phyloP scores from a whole-genome alignment of 2,888 invertebrate genomes.

The Microctonus brassicae region DNA sequence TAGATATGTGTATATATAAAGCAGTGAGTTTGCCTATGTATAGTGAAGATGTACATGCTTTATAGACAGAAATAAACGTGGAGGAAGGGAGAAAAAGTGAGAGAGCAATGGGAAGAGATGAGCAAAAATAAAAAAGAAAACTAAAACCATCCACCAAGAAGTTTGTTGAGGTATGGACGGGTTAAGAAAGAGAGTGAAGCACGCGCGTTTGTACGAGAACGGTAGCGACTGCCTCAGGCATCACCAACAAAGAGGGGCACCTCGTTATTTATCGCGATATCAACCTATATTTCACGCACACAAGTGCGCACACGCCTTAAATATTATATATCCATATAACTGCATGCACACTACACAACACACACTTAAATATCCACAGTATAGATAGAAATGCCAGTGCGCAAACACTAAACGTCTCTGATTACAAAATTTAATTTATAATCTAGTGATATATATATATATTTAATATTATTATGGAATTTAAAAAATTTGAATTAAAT shows the following conservation, averaged over 20 bases:
- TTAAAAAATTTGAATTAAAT: too few relatives aligned
- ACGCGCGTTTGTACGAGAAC: slow-evolving; percentile 45
- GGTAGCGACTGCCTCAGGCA: slow-evolving; percentile 65
- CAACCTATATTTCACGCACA: slow-evolving; percentile 67
- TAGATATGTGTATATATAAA: slow-evolving; percentile 8
- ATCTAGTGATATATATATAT: too few relatives aligned
- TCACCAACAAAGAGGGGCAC: slow-evolving; percentile 62
- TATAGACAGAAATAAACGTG: slow-evolving; percentile 27
- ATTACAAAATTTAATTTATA: too few relatives aligned
- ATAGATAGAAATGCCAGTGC: neutral
- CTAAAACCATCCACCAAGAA: slow-evolving; percentile 2
- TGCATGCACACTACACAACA: too few relatives aligned
- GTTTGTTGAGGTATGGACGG: slow-evolving; percentile 19
- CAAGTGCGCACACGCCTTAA: slow-evolving; percentile 32
- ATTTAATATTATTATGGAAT: too few relatives aligned
- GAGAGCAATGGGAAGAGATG: slow-evolving; percentile 20
- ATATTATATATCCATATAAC: neutral
- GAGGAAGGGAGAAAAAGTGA: slow-evolving; percentile 2
- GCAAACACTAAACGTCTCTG: too few relatives aligned
- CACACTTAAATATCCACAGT: neutral
- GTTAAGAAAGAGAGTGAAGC: slow-evolving; percentile 9
- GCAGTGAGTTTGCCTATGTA: neutral
- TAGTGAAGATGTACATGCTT: slow-evolving; percentile 9
- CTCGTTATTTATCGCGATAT: slow-evolving; percentile 68
- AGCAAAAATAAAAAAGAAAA: slow-evolving; percentile 13